Evolutionary conservation across 2,888 invertebrate genomes (phyloP), one percentile per base, ranked within the genome.

Genomic region (Drosophila prostipennis): DNA sequence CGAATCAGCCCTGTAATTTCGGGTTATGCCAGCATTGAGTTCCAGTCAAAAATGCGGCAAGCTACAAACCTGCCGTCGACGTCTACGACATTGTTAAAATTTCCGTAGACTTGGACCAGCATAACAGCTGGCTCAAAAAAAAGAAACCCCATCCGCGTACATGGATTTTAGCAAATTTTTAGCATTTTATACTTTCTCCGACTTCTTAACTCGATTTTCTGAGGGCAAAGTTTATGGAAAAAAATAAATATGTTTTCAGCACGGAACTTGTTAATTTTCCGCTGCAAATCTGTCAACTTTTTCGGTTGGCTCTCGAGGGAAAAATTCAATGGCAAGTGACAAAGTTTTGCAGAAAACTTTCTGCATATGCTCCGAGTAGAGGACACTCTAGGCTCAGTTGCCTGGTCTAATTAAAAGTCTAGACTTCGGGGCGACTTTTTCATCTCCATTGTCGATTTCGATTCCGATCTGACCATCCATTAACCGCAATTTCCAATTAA

Each of bases 401-500:
- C 70, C 72, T 49, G 65, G 59, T 72, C 84, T 87, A 82, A 82
- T 82, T 82, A 87, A 87, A 77, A 87, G 82, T 82, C 82, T 82
- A 82, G 87, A 82, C 82, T 65, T 29, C 37, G 13, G 40, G 29
- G 37, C 32, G 45, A 60, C 43, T 61, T 71, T 59, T 45, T 43
- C 29, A 39, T 42, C 36, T 74, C 19, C 64, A 79, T 81, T 83
- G 76, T 70, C 42, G 64, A 49, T 59, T 72, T 51, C 51, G 46
- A 54, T 65, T 55, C 53, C 57, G 69, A 76, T 76, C 76, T 76
- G 74, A 54, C 64, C 57, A 64, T 23, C 69, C 74, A 77, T 87
- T 84, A 84, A 84, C 84, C 88, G 51, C 86, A 84, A 80, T 87
- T 87, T 85, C 78, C 83, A 87, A 85, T 85, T 85, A 80, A 87